Percentiles rank a stretch among this genome's conserved stretches.
Conservation (phyloP, 2,888 invertebrate species). For the Sminthurinus aureus region DNA sequence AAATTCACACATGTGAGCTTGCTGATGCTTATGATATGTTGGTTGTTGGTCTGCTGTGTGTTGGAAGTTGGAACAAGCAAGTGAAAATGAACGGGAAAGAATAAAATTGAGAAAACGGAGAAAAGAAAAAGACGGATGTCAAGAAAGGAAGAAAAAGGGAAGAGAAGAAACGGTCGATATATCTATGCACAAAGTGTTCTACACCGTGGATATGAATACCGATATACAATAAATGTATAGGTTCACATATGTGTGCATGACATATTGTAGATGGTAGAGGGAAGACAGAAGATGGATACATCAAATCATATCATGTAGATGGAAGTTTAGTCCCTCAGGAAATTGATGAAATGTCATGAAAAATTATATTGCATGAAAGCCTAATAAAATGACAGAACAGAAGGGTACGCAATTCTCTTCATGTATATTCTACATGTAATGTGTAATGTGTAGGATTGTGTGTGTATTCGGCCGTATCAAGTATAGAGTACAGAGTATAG, state of each 20-base stretch:
- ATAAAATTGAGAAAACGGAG: neutral
- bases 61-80: neutral
- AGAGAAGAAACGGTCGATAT: neutral
- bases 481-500: slow-evolving; percentile 7
- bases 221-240: no score
- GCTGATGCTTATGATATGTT: no score
- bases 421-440: neutral
- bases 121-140: neutral
- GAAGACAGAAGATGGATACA: neutral
- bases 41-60: neutral
- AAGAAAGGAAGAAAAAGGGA: neutral
- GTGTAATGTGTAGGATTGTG: neutral
- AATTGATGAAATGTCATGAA: slow-evolving; percentile 59
- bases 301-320: neutral
- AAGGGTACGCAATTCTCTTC: slow-evolving; percentile 20
- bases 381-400: slow-evolving; percentile 53
- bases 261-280: neutral
- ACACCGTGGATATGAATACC: no score
- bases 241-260: no score
- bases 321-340: slow-evolving; percentile 51
- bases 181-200: no score
- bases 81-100: neutral
- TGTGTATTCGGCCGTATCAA: neutral
- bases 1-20: no score
- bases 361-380: slow-evolving; percentile 56